Percentiles rank a stretch among this genome's conserved stretches.
Conservation (phyloP, 2,797 vertebrate species). For the Lagothrix lagotricha region DNA sequence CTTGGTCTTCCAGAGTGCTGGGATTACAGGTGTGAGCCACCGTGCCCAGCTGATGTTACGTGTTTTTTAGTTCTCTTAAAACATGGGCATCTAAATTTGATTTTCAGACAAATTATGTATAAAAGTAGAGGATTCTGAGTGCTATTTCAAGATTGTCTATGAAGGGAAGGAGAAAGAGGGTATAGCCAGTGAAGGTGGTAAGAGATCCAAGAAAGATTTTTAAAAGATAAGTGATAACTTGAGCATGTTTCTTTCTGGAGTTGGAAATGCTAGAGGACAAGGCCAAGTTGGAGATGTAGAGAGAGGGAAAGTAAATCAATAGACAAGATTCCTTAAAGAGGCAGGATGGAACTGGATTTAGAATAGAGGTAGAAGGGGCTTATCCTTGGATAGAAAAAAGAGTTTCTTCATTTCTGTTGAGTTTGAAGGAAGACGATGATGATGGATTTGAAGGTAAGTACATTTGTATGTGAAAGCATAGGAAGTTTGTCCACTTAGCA, state of each 20-base stretch:
- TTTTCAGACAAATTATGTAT: not conserved
- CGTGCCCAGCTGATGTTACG: not conserved
- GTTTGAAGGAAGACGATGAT: not conserved
- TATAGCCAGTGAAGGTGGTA: not conserved
- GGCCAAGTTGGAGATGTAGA: not conserved
- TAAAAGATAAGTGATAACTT: not conserved
- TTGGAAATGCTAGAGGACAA: not conserved
- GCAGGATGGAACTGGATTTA: not conserved
- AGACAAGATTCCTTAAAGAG: not conserved
- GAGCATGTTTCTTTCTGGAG: not conserved
- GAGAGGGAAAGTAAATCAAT: not conserved
- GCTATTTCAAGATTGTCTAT: not conserved
- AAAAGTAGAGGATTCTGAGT: not conserved
- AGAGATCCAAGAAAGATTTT: not conserved
- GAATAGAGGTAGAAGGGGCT: not conserved
- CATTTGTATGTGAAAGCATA: not conserved
- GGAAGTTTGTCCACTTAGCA: not conserved
- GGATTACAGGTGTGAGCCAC: too few species aligned
- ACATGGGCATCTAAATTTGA: not conserved
- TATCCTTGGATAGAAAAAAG: not conserved
- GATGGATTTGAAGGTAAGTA: not conserved
- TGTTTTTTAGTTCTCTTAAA: constrained; percentile 51
- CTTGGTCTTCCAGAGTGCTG: too few species aligned
- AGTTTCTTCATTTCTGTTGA: not conserved
- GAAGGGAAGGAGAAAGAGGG: not conserved